A percentile compares a stretch with the other conserved stretches of the same genome.
These are phyloP conservation scores for Pleuronectes platessa DNA, from an alignment of 2,113 vertebrate genomes.

Conservation along the genomic window DNA sequence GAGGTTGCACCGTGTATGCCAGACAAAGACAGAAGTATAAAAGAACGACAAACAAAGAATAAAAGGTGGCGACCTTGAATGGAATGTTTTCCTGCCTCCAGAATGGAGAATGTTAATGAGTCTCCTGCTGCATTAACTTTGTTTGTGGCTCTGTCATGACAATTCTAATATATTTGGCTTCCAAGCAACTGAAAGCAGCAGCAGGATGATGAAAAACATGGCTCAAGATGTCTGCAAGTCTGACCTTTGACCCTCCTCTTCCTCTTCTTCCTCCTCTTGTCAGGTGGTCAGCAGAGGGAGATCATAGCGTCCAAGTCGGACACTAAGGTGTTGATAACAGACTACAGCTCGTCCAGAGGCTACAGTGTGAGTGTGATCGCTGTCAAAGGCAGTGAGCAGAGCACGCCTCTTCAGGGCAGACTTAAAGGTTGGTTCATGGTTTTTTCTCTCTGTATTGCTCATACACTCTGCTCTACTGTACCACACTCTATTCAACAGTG, in stretches of 20 bases:
- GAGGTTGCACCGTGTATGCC: too few species aligned
- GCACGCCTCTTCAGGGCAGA: constrained; percentile 77
- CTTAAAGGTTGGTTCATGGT: constrained; percentile 72
- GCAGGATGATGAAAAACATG: constrained; percentile 21
- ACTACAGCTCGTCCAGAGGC: constrained; percentile 75
- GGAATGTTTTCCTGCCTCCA: constrained; percentile 20
- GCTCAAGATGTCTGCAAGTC: background rate
- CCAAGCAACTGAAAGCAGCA: constrained; percentile 8
- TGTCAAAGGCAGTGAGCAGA: constrained; percentile 77
- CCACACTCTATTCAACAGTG: background rate
- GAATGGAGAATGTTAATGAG: constrained; percentile 25
- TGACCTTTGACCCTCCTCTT: constrained; percentile 36
- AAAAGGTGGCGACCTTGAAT: constrained; percentile 34
- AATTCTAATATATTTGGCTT: constrained; percentile 33
- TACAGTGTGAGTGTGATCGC: constrained; percentile 78
- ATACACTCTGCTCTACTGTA: background rate
- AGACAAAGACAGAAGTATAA: too few species aligned
- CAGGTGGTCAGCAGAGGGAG: constrained; percentile 79
- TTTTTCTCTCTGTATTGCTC: background rate
- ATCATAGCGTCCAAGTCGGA: constrained; percentile 77
- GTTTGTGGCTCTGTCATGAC: background rate
- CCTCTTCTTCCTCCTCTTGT: background rate
- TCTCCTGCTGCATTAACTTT: constrained; percentile 4
- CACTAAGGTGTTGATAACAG: constrained; percentile 78
- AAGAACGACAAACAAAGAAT: background rate